These are phyloP conservation scores for Boleophthalmus pectinirostris DNA, from an alignment of 2,113 vertebrate genomes.

Conservation along the genomic window DNA sequence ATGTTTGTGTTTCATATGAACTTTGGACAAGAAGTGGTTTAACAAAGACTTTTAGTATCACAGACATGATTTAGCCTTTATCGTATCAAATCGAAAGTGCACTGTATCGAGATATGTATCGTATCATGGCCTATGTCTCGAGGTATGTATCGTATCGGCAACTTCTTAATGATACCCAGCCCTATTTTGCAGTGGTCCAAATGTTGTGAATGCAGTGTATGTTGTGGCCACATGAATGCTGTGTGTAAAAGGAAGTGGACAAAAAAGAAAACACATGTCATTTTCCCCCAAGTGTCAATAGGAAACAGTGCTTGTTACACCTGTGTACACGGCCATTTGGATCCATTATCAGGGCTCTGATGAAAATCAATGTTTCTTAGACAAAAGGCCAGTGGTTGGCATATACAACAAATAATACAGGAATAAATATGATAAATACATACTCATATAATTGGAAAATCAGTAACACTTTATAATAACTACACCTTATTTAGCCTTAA, in stretches of 20 bases:
- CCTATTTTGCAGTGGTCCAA: no score
- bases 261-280: background rate
- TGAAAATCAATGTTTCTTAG: background rate
- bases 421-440: background rate
- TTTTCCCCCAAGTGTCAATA: background rate
- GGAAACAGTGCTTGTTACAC: background rate
- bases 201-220: background rate
- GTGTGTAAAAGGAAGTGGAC: background rate
- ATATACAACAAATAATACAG: background rate
- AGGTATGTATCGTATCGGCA: no score
- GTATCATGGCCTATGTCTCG: no score
- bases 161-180: no score
- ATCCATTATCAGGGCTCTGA: background rate
- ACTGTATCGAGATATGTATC: no score
- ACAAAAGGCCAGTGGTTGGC: background rate
- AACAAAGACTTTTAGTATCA: no score
- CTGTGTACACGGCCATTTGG: background rate
- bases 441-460: background rate
- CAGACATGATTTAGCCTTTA: no score
- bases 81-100: no score
- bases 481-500: no score
- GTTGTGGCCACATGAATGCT: background rate
- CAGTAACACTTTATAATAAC: no score
- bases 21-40: no score
- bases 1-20: no score